A percentile compares a stretch with the other conserved stretches of the same genome.
These are phyloP conservation scores for Cryptomyrus ogoouensis DNA, from an alignment of 2,113 vertebrate species.

Conservation along the genomic window DNA sequence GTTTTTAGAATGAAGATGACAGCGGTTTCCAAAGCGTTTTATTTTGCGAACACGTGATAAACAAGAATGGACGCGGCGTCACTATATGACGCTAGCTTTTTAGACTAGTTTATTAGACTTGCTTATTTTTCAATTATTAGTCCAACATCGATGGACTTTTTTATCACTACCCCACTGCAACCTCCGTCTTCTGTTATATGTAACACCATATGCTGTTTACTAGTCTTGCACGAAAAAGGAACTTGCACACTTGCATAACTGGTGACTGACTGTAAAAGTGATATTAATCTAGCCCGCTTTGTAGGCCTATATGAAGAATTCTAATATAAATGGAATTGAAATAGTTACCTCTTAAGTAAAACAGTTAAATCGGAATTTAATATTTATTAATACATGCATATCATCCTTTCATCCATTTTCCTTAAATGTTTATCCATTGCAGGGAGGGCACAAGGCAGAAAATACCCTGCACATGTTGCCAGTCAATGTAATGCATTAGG, in stretches of 20 bases:
- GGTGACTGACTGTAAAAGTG: background rate
- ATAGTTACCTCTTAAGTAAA: background rate
- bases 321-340: background rate
- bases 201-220: background rate
- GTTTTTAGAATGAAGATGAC: no score
- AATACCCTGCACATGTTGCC: background rate
- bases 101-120: background rate
- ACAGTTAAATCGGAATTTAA: background rate
- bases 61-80: no score
- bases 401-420: background rate
- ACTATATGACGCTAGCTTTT: no score
- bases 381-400: background rate
- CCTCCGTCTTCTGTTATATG: background rate
- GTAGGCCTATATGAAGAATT: background rate
- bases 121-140: background rate
- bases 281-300: background rate
- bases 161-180: background rate
- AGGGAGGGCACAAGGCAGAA: background rate
- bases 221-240: background rate
- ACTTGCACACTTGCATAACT: background rate
- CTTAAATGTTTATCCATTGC: background rate
- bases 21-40: no score
- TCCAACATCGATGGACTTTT: background rate
- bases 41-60: no score
- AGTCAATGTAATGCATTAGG: background rate